These are phyloP conservation scores for Gallinago undulata DNA, from an alignment of 2,113 vertebrate genomes.

Conservation along the genomic window DNA sequence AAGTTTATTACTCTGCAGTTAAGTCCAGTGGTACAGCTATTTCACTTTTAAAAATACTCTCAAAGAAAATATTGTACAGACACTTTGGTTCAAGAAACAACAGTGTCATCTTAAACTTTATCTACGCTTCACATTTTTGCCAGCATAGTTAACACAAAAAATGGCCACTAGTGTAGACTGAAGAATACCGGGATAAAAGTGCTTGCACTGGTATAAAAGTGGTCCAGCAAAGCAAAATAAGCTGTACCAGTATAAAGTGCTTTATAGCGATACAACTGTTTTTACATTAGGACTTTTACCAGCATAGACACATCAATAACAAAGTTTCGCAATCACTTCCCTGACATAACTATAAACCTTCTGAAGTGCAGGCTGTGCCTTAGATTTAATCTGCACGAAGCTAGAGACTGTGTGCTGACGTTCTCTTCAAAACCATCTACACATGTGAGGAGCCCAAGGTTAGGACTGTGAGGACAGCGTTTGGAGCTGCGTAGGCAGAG, in stretches of 20 bases:
- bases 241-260: conserved; percentile 33
- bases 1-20: conserved; percentile 36
- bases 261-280: conserved; percentile 20
- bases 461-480: not conserved
- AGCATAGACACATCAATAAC: not conserved
- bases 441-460: not conserved
- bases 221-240: conserved; percentile 14
- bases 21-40: conserved; percentile 29
- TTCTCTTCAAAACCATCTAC: not conserved
- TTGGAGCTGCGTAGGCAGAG: not conserved
- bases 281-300: not conserved
- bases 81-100: conserved; percentile 17
- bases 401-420: not conserved
- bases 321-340: not conserved
- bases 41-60: conserved; percentile 41
- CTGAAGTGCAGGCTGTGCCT: not conserved
- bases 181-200: not conserved
- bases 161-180: not conserved
- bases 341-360: not conserved
- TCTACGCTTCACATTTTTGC: not conserved
- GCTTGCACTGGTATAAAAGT: not conserved
- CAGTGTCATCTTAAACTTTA: not conserved
- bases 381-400: not conserved
- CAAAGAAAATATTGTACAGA: conserved; percentile 24
- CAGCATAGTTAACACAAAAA: not conserved